These are phyloP conservation scores for Ditylenchus dipsaci DNA, from an alignment of 1,140 invertebrate genomes.

Conservation along the genomic window DNA sequence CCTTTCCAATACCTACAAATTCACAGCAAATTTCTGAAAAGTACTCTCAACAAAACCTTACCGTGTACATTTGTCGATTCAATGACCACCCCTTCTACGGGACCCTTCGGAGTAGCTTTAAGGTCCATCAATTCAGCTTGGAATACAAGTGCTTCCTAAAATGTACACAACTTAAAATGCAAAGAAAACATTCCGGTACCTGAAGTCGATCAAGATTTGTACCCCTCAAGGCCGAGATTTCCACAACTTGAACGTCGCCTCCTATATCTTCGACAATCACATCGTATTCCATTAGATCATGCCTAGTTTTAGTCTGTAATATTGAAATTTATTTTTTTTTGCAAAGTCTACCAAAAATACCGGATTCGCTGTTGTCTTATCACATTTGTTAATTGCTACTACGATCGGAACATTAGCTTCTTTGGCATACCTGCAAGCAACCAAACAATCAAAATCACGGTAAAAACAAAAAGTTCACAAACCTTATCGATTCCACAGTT, in stretches of 20 bases:
- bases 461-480: background rate
- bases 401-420: constrained; percentile 76
- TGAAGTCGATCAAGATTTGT: constrained; percentile 44
- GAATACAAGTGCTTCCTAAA: constrained; percentile 77
- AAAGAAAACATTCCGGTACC: constrained; percentile 59
- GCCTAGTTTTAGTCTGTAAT: constrained; percentile 7
- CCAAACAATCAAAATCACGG: background rate
- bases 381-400: constrained; percentile 98
- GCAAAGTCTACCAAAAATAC: constrained; percentile 27
- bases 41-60: constrained; percentile 64
- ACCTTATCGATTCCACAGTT: constrained; percentile 69
- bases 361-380: constrained; percentile 77
- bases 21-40: background rate
- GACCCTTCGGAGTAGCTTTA: constrained; percentile 68
- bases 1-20: constrained; percentile 66
- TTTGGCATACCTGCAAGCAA: constrained; percentile 47
- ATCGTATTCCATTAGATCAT: constrained; percentile 68
- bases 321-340: background rate
- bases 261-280: constrained; percentile 80
- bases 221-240: constrained; percentile 77
- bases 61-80: constrained; percentile 74
- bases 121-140: constrained; percentile 83
- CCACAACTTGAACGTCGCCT: constrained; percentile 84
- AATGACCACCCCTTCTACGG: constrained; percentile 81
- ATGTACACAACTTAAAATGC: constrained; percentile 56